Base-by-base conservation (phyloP, 2,888 invertebrate genomes). In the Eueremaeus valkanovi region DNA sequence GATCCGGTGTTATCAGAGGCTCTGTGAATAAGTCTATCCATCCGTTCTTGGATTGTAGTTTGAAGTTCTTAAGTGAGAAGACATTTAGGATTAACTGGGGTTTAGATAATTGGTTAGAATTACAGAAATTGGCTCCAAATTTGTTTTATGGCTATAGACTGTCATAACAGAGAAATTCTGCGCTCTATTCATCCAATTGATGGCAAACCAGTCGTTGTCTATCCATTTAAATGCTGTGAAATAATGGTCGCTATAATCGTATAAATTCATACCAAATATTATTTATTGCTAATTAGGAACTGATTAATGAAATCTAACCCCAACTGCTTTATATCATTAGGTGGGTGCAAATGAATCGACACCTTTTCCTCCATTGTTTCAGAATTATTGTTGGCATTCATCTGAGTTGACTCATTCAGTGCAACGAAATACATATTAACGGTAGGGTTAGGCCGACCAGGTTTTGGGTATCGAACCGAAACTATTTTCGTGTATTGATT, bases 371-470 rank as follows among this genome's bases (percentile, higher is more conserved):
- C 61, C 13, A 61, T n/a, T n/a, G n/a, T n/a, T n/a, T n/a, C 33
- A 61, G 24, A 18, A 9, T n/a, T 9, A 24, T 21, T 13, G 9
- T 24, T 31, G 24, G 24, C 18, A 11, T 45, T 45, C 13, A 45
- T 29, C 6, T 8, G 5, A 9, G 27, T 2, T 3, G 31, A 29
- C 9, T 27, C 18, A 9, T 24, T 1, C n/a, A 61, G 31, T 24
- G 27, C 6, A 13, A 61, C 31, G 16, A 18, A 61, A 77, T 77
- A 77, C 33, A 79, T 36, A 16, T 73, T 76, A 6, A 78, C 76
- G n/a, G 75, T 63, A 5, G 79, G 79, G 33, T 79, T 79, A 13
- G 75, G 74, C 24, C 77, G 72, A 13, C 79, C 79, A 6, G 79
- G 76, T 77, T 79, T 76, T 11, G 76, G 76, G 31, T 76, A 76